phyloP scores from a whole-genome alignment of 2,888 invertebrate genomes.

The Amphimallon solstitiale region DNA sequence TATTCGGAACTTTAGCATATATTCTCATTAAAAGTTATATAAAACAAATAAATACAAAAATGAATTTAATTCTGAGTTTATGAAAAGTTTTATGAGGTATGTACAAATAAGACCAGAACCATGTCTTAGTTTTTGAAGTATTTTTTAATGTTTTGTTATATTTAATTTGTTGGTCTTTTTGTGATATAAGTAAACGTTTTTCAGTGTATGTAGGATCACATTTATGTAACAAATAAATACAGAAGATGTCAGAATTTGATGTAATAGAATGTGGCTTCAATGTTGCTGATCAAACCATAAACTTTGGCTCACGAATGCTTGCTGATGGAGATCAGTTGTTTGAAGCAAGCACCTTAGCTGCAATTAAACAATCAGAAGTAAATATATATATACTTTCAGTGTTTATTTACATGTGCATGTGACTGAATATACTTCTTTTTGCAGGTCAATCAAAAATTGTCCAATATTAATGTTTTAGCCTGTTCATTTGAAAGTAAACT shows the following conservation, averaged over 20 bases:
- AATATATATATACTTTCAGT: background rate
- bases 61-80: too few relatives aligned
- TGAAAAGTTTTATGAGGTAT: too few relatives aligned
- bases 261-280: conserved; percentile 63
- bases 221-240: background rate
- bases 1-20: too few relatives aligned
- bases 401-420: background rate
- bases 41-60: too few relatives aligned
- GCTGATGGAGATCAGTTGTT: conserved; percentile 63
- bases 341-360: conserved; percentile 65
- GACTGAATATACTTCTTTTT: background rate
- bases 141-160: too few relatives aligned
- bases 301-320: conserved; percentile 65
- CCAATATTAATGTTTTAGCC: background rate
- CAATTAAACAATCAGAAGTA: conserved; percentile 48
- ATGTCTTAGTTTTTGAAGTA: too few relatives aligned
- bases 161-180: too few relatives aligned
- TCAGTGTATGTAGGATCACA: too few relatives aligned
- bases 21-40: too few relatives aligned
- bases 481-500: conserved; percentile 33
- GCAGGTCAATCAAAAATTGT: background rate
- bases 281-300: conserved; percentile 65
- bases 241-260: conserved; percentile 57
- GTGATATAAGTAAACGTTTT: too few relatives aligned
- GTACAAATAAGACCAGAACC: too few relatives aligned